These are phyloP conservation scores for Trachops cirrhosus DNA, from an alignment of 2,797 vertebrate species.

Conservation along the genomic window DNA sequence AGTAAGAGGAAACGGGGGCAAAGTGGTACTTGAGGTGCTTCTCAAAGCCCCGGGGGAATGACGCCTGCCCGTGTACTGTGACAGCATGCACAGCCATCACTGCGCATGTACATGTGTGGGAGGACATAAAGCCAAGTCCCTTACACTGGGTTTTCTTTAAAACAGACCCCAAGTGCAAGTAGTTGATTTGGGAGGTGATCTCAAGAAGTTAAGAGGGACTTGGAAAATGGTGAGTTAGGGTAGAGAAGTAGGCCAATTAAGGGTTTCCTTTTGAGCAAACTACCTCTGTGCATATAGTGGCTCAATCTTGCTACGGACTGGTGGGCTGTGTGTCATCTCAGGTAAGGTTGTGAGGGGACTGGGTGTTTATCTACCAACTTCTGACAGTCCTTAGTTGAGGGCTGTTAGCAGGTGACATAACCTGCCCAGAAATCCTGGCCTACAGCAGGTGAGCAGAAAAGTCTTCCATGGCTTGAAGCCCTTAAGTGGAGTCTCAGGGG, in stretches of 20 bases:
- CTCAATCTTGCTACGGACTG: background rate
- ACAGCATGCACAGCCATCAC: background rate
- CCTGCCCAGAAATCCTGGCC: background rate
- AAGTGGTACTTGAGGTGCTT: background rate
- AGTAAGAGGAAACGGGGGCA: background rate
- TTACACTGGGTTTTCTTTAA: background rate
- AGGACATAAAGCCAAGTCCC: background rate
- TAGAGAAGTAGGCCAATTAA: background rate
- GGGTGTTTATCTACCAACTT: background rate
- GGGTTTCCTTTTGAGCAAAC: background rate
- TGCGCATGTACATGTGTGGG: background rate
- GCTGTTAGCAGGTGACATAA: background rate
- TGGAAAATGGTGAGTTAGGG: background rate
- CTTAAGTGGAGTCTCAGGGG: background rate
- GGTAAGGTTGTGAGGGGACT: background rate
- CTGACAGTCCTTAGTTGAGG: background rate
- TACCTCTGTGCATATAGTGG: background rate
- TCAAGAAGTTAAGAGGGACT: background rate
- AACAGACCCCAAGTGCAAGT: background rate
- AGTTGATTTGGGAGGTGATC: background rate
- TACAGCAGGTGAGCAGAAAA: background rate
- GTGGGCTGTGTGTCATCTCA: background rate
- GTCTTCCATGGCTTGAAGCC: background rate
- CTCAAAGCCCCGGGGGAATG: background rate
- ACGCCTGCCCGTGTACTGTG: background rate